Percentiles rank a stretch among this genome's conserved stretches.
phyloP scores from a whole-genome alignment of 2,888 invertebrate species.

The Muschampia plurimacula region DNA sequence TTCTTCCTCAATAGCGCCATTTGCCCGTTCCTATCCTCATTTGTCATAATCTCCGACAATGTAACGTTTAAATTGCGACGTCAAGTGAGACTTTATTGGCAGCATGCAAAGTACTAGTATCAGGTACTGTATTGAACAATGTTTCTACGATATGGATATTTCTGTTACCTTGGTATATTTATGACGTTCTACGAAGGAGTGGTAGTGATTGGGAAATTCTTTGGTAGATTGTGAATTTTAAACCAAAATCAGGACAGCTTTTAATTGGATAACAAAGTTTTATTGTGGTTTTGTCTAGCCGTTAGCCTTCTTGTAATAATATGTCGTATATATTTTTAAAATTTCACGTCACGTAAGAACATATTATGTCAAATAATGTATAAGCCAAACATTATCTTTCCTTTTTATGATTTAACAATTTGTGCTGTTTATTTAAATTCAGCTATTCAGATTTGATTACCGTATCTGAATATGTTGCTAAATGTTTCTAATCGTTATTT shows the following conservation, averaged over 20 bases:
- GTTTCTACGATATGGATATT: conserved; percentile 34
- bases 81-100: conserved; percentile 32
- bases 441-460: not conserved
- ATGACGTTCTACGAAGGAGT: conserved; percentile 35
- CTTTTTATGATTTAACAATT: not conserved
- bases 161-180: conserved; percentile 38
- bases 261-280: conserved; percentile 1
- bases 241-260: conserved; percentile 9
- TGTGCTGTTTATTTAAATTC: not conserved
- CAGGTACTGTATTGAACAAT: conserved; percentile 16
- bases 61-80: conserved; percentile 16
- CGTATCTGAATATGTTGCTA: conserved; percentile 1
- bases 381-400: not conserved
- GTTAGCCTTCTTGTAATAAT: too few relatives aligned
- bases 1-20: conserved; percentile 5
- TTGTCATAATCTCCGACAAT: conserved; percentile 16
- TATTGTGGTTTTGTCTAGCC: not conserved
- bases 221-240: conserved; percentile 27
- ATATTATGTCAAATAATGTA: too few relatives aligned
- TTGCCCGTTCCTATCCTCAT: conserved; percentile 10
- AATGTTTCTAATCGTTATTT: not conserved
- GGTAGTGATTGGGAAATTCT: conserved; percentile 36
- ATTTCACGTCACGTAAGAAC: too few relatives aligned
- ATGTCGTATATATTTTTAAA: too few relatives aligned
- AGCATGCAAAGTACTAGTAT: conserved; percentile 33